Evolutionary conservation across 2,113 vertebrate genomes (phyloP).

Genomic region (Chloroceryle aenea): DNA sequence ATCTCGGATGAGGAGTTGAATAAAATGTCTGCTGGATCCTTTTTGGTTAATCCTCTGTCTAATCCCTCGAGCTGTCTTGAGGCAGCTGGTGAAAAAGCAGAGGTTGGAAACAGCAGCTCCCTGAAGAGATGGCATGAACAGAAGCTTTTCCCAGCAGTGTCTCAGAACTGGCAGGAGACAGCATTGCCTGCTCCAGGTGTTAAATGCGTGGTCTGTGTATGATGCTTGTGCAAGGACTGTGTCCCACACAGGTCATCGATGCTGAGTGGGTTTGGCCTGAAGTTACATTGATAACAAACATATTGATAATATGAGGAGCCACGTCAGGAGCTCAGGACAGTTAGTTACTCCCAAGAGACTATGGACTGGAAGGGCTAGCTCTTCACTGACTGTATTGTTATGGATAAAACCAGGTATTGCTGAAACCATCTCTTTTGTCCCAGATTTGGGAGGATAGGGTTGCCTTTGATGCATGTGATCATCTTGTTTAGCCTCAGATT

Average conservation of each 20-base stretch:
- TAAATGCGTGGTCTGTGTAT: accelerated
- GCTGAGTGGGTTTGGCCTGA: background rate
- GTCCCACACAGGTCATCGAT: background rate
- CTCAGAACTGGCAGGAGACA: background rate
- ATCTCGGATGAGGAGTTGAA: background rate
- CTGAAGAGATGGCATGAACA: background rate
- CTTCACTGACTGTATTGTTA: accelerated
- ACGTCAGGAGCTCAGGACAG: accelerated
- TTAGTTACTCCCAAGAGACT: background rate
- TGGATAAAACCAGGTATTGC: background rate
- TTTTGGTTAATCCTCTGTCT: background rate
- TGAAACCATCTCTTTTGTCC: background rate
- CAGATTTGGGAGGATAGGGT: background rate
- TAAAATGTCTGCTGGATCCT: constrained; percentile 42
- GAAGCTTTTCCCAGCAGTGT: background rate
- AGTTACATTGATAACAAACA: background rate
- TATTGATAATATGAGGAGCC: background rate
- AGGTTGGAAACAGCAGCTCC: background rate
- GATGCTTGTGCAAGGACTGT: background rate
- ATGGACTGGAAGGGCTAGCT: background rate
- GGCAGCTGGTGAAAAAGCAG: background rate
- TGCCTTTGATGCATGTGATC: accelerated
- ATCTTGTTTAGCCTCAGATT: background rate
- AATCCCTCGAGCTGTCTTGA: background rate
- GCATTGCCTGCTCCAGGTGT: background rate